A percentile compares a stretch with the other conserved stretches of the same genome.
Conservation (phyloP, 1,140 invertebrate genomes). For the Panagrolaimus sp. region DNA sequence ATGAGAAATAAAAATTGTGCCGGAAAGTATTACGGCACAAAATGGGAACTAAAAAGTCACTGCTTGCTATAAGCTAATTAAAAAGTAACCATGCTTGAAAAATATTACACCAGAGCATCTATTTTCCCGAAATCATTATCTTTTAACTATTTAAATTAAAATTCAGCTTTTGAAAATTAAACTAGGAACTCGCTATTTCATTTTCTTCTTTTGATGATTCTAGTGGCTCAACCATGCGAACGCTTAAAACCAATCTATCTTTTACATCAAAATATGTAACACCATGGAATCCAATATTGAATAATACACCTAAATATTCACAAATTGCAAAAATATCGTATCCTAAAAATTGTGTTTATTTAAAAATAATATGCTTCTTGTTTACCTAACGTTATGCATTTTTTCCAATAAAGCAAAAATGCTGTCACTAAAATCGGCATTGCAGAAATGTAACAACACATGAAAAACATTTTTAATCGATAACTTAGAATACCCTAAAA, state of each 20-base stretch:
- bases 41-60: no score
- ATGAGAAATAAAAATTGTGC: no score
- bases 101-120: background rate
- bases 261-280: constrained; percentile 22
- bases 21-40: no score
- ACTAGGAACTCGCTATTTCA: background rate
- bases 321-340: constrained; percentile 24
- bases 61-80: no score
- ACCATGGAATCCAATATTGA: constrained; percentile 24
- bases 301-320: constrained; percentile 22
- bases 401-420: constrained; percentile 27
- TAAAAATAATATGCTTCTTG: background rate
- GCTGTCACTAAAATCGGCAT: constrained; percentile 17
- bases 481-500: constrained; percentile 15
- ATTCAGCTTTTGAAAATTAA: background rate
- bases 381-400: constrained; percentile 8
- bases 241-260: constrained; percentile 17
- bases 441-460: background rate
- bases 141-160: background rate
- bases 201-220: background rate
- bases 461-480: constrained; percentile 18
- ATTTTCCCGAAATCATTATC: background rate
- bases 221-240: background rate
- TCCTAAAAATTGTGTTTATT: background rate
- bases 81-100: background rate